phyloP scores from a whole-genome alignment of 2,113 vertebrate genomes.

The Willisornis vidua region DNA sequence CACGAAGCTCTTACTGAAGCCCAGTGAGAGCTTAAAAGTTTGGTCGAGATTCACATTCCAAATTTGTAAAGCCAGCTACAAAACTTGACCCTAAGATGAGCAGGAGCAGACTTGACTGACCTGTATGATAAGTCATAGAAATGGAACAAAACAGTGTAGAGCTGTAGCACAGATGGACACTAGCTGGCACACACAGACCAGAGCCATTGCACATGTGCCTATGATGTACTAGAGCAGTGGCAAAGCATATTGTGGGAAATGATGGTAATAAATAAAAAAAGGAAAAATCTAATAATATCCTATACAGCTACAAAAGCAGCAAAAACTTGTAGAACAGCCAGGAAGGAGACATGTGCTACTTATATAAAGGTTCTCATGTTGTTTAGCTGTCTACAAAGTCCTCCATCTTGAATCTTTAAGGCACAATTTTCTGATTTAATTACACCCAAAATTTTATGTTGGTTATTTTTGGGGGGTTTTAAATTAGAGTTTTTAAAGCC shows the following conservation, averaged over 20 bases:
- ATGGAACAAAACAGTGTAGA: background rate
- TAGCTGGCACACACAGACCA: background rate
- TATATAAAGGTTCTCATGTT: background rate
- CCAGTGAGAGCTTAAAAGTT: background rate
- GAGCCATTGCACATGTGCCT: background rate
- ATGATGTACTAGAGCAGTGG: background rate
- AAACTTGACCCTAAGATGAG: background rate
- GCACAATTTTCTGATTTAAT: background rate
- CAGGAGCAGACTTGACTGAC: background rate
- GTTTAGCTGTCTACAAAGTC: background rate
- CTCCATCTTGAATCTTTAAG: background rate
- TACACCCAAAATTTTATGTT: background rate
- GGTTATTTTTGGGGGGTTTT: too few species aligned
- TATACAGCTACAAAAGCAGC: background rate
- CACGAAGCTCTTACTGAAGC: background rate
- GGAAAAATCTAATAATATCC: background rate
- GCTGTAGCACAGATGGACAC: background rate
- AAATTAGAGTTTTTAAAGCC: too few species aligned
- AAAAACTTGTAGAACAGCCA: background rate
- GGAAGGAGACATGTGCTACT: fast-evolving
- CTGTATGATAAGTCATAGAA: background rate
- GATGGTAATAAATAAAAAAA: background rate
- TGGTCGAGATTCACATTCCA: background rate
- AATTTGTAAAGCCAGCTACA: background rate
- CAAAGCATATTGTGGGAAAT: background rate